Conservation (phyloP, 1,140 invertebrate genomes). For the Parapsyche elsis region DNA sequence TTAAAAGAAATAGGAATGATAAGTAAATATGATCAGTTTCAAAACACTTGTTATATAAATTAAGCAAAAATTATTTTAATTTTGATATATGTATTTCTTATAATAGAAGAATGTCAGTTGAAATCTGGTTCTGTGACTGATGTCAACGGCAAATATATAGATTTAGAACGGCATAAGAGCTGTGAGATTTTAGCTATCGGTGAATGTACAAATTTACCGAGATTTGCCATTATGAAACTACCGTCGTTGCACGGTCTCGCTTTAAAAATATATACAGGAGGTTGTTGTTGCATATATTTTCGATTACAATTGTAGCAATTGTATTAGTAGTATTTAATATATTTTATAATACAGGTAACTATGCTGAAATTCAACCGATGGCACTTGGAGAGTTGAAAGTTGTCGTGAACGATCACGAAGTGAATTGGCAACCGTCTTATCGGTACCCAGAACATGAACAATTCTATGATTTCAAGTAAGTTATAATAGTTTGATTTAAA, state of each 20-base stretch:
- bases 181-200: conserved; percentile 44
- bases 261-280: conserved; percentile 46
- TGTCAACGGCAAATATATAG: conserved; percentile 6
- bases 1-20: conserved; percentile 26
- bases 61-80: background rate
- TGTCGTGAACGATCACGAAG: conserved; percentile 27
- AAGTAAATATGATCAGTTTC: conserved; percentile 34
- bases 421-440: conserved; percentile 31
- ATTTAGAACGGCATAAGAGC: conserved; percentile 12
- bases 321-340: too few species aligned
- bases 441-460: conserved; percentile 40
- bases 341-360: conserved; percentile 9
- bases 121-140: background rate
- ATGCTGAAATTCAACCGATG: conserved; percentile 22
- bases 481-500: too few species aligned
- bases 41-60: conserved; percentile 1
- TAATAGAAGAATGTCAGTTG: conserved; percentile 47
- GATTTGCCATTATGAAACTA: conserved; percentile 44
- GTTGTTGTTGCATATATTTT: conserved; percentile 10
- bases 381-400: background rate
- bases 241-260: conserved; percentile 33
- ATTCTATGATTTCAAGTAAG: conserved; percentile 50
- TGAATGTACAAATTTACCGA: conserved; percentile 42
- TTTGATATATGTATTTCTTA: background rate
- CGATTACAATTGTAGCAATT: too few species aligned